Evolutionary conservation across 2,113 vertebrate species (phyloP).

Genomic region (Tupaia tana): DNA sequence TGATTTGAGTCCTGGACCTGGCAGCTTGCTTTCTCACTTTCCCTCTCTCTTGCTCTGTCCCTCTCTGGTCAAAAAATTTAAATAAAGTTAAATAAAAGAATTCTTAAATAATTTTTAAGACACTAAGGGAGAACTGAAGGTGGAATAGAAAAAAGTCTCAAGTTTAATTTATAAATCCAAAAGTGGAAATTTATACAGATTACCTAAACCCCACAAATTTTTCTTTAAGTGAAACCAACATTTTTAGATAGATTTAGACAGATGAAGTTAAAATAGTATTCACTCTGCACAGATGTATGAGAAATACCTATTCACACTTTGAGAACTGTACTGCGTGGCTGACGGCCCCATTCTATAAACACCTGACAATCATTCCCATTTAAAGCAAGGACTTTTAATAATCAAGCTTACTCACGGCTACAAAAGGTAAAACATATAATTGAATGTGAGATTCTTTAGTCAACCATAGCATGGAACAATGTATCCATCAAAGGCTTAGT

Average conservation of each 20-base stretch:
- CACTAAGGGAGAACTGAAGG: not conserved
- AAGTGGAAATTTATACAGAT: not conserved
- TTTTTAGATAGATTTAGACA: not conserved
- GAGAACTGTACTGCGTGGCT: not conserved
- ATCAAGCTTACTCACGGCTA: not conserved
- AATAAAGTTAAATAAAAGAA: not conserved
- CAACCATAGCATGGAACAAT: not conserved
- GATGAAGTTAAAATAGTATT: not conserved
- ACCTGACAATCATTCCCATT: not conserved
- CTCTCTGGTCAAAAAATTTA: no score
- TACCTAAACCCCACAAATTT: not conserved
- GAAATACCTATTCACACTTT: not conserved
- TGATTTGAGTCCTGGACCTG: no score
- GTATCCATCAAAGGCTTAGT: not conserved
- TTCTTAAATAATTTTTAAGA: not conserved
- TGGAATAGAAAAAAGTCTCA: not conserved
- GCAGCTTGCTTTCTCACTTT: no score
- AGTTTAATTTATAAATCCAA: not conserved
- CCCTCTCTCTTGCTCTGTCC: no score
- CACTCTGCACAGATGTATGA: not conserved
- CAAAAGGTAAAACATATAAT: not conserved
- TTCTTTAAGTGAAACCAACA: constrained; percentile 20
- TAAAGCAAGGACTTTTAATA: constrained; percentile 35
- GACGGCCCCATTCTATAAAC: not conserved
- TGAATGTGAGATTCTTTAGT: not conserved